phyloP scores from a whole-genome alignment of 2,113 vertebrate genomes.

The Phocoena phocoena region DNA sequence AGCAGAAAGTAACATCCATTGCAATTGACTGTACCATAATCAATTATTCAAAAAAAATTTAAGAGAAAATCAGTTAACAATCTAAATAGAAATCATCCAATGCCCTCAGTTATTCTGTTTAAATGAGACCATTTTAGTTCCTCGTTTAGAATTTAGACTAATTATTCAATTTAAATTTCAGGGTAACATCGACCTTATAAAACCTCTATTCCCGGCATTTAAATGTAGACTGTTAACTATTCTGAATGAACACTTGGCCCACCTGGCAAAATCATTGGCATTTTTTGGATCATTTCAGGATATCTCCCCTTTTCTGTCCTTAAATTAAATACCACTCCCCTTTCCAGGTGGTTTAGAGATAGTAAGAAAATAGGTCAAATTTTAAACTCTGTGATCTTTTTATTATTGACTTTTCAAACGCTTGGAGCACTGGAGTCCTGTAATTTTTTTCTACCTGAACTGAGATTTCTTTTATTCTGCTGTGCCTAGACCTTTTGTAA shows the following conservation, averaged over 20 bases:
- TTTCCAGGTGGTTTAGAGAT: constrained; percentile 52
- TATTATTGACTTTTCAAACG: constrained; percentile 13
- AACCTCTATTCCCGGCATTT: constrained; percentile 76
- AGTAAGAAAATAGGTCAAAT: constrained; percentile 69
- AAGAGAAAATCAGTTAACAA: constrained; percentile 80
- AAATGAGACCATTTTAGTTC: constrained; percentile 76
- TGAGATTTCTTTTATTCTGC: constrained; percentile 1
- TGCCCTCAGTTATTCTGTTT: constrained; percentile 77
- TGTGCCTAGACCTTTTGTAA: not conserved
- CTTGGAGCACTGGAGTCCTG: constrained; percentile 45
- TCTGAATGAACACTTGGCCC: constrained; percentile 51
- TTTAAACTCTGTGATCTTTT: constrained; percentile 62
- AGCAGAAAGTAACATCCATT: constrained; percentile 61
- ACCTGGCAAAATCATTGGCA: not conserved
- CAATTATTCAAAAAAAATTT: constrained; percentile 73
- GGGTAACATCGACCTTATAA: constrained; percentile 75
- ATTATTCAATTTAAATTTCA: constrained; percentile 83
- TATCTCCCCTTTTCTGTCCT: constrained; percentile 12
- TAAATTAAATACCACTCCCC: constrained; percentile 28
- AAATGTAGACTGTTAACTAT: constrained; percentile 76
- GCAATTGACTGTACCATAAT: constrained; percentile 52
- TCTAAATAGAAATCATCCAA: constrained; percentile 79
- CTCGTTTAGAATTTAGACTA: constrained; percentile 76
- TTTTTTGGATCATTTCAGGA: constrained; percentile 58
- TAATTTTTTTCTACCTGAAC: constrained; percentile 6